Conservation (phyloP, 35 echinoderm and acorn worm species). For the Apostichopus parvimensis region DNA sequence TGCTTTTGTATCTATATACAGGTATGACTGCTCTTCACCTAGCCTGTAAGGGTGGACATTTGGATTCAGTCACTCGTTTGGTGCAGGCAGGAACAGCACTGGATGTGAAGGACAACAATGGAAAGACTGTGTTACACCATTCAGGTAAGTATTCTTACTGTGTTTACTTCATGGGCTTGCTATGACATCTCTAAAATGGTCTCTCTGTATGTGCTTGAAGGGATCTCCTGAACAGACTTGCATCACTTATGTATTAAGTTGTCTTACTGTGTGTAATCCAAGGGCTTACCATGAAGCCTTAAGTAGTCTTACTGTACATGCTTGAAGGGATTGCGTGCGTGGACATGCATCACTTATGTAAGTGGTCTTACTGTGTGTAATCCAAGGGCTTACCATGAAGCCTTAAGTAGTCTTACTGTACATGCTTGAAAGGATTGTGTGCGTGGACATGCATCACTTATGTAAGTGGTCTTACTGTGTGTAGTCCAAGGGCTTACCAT, state of each 20-base stretch:
- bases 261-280: too few species aligned
- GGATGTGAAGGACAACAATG: slow-evolving; percentile 60
- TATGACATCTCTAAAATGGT: not conserved
- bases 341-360: slow-evolving; percentile 71
- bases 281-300: too few species aligned
- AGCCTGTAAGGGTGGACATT: slow-evolving; percentile 71
- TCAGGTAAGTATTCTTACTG: slow-evolving; percentile 52
- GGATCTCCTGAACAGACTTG: not conserved
- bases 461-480: slow-evolving; percentile 32
- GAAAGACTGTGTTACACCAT: slow-evolving; percentile 71
- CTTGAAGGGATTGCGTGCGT: too few species aligned
- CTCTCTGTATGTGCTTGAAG: too few species aligned
- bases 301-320: too few species aligned
- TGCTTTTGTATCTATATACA: not conserved
- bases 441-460: slow-evolving; percentile 55
- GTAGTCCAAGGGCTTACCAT: not conserved
- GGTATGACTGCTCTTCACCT: slow-evolving; percentile 71
- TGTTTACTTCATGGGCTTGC: not conserved
- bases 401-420: not conserved
- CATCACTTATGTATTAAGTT: too few species aligned
- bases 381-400: not conserved
- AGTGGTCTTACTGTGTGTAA: not conserved
- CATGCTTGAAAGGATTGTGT: too few species aligned
- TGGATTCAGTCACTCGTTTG: slow-evolving; percentile 58
- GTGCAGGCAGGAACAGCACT: slow-evolving; percentile 67